A percentile compares a stretch with the other conserved stretches of the same genome.
phyloP scores from a whole-genome alignment of 2,888 invertebrate species.

The Drosophila recens region DNA sequence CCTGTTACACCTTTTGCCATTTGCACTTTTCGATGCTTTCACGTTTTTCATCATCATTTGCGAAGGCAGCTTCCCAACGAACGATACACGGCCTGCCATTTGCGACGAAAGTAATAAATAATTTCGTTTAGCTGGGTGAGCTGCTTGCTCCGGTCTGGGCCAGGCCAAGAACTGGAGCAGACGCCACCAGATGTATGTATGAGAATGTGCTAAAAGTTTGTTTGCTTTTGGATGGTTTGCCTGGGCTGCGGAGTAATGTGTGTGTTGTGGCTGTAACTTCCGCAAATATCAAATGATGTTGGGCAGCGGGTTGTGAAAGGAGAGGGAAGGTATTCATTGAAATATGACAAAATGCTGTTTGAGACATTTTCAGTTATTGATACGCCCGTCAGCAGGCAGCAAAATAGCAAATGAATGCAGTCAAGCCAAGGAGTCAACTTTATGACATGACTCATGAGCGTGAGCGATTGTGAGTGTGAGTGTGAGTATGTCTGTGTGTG shows the following conservation, averaged over 20 bases:
- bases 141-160: slow-evolving; percentile 7
- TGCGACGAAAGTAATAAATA: slow-evolving; percentile 75
- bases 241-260: slow-evolving; percentile 8
- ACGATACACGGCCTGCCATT: slow-evolving; percentile 50
- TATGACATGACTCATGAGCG: slow-evolving; percentile 43
- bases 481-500: slow-evolving; percentile 3
- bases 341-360: slow-evolving; percentile 82
- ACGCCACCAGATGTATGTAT: slow-evolving; percentile 49
- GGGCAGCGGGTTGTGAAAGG: slow-evolving; percentile 4
- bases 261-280: slow-evolving; percentile 65
- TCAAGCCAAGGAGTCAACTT: slow-evolving; percentile 48
- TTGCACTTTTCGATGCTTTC: slow-evolving; percentile 82
- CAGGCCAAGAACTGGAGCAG: slow-evolving; percentile 62
- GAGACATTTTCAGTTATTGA: slow-evolving; percentile 83
- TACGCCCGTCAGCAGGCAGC: slow-evolving; percentile 73
- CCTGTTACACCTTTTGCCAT: slow-evolving; percentile 72
- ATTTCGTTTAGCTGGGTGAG: slow-evolving; percentile 76
- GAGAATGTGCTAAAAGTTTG: slow-evolving; percentile 78
- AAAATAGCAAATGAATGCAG: slow-evolving; percentile 61
- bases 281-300: slow-evolving; percentile 73
- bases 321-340: slow-evolving; percentile 59
- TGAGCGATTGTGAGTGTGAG: slow-evolving; percentile 16
- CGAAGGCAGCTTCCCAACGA: slow-evolving; percentile 45
- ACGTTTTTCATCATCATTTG: slow-evolving; percentile 81
- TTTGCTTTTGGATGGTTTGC: slow-evolving; percentile 64